phyloP scores from a whole-genome alignment of 2,888 invertebrate genomes.

The Metellina segmentata region DNA sequence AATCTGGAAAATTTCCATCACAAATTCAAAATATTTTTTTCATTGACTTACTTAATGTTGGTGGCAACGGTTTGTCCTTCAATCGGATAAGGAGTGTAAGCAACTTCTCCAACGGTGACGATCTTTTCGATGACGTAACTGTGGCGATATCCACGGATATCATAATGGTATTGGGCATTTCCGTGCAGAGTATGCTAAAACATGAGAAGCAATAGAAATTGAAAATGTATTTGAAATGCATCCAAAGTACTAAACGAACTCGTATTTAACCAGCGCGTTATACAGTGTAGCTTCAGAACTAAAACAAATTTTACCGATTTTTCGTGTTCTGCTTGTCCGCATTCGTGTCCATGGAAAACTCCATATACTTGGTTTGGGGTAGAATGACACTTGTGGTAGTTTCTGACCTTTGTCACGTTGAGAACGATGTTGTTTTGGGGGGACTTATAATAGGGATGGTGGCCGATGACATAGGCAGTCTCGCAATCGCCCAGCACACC shows the following conservation, averaged over 20 bases:
- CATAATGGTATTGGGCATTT: conserved; percentile 71
- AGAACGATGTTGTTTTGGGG: conserved; percentile 76
- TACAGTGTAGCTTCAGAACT: not conserved
- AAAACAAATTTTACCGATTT: conserved; percentile 49
- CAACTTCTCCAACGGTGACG: conserved; percentile 58
- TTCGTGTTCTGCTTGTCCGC: conserved; percentile 51
- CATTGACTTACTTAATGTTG: conserved; percentile 49
- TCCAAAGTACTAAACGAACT: not conserved
- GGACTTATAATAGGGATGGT: conserved; percentile 68
- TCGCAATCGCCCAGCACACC: conserved; percentile 78
- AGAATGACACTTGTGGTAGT: conserved; percentile 79
- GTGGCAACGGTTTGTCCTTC: conserved; percentile 70
- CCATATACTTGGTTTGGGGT: conserved; percentile 77
- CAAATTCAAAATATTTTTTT: too few relatives aligned
- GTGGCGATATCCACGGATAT: conserved; percentile 77
- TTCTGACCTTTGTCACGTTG: conserved; percentile 78
- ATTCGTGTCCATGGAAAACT: conserved; percentile 69
- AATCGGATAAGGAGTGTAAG: conserved; percentile 68
- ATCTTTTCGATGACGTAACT: conserved; percentile 76
- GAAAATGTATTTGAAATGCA: not conserved
- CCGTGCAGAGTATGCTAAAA: conserved; percentile 73
- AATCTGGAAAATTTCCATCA: too few relatives aligned
- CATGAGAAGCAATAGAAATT: not conserved
- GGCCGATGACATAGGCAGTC: conserved; percentile 78
- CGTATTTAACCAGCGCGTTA: too few relatives aligned